These are phyloP conservation scores for Lasiurus borealis DNA, from an alignment of 2,113 vertebrate genomes.

Conservation along the genomic window DNA sequence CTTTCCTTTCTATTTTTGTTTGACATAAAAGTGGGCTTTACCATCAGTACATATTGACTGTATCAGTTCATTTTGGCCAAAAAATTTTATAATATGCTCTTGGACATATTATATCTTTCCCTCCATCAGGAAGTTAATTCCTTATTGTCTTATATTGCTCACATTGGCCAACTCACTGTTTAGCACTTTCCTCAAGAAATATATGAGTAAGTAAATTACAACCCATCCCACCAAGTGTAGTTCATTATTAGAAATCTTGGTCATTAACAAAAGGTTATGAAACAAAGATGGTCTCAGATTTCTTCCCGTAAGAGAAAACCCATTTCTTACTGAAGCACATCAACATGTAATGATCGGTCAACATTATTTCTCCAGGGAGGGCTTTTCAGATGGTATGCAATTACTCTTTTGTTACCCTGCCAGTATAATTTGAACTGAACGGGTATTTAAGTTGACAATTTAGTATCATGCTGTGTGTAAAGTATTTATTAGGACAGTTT, in stretches of 20 bases:
- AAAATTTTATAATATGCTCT: neutral
- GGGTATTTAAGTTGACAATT: slow-evolving; percentile 26
- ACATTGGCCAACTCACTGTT: slow-evolving; percentile 18
- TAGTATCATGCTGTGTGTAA: slow-evolving; percentile 25
- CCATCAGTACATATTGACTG: neutral
- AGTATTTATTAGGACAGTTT: neutral
- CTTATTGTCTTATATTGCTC: neutral
- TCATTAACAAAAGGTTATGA: slow-evolving; percentile 23
- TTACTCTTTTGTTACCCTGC: slow-evolving; percentile 20
- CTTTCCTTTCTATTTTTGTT: slow-evolving; percentile 4
- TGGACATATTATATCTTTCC: too few species aligned
- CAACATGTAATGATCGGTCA: neutral
- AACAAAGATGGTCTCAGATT: slow-evolving; percentile 40
- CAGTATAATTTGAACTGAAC: slow-evolving; percentile 31
- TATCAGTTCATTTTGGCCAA: slow-evolving; percentile 39
- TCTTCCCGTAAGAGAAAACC: neutral
- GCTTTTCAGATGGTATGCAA: slow-evolving; percentile 31
- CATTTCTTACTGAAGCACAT: slow-evolving; percentile 45
- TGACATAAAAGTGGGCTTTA: slow-evolving; percentile 33
- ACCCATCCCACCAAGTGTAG: neutral
- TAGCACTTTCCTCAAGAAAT: slow-evolving; percentile 39
- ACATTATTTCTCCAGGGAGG: slow-evolving; percentile 1
- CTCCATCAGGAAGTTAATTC: too few species aligned
- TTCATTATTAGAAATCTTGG: neutral
- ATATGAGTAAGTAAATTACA: slow-evolving; percentile 46